Percentiles rank a stretch among this genome's conserved stretches.
These are phyloP conservation scores for Passer domesticus DNA, from an alignment of 2,113 vertebrate genomes.

Conservation along the genomic window DNA sequence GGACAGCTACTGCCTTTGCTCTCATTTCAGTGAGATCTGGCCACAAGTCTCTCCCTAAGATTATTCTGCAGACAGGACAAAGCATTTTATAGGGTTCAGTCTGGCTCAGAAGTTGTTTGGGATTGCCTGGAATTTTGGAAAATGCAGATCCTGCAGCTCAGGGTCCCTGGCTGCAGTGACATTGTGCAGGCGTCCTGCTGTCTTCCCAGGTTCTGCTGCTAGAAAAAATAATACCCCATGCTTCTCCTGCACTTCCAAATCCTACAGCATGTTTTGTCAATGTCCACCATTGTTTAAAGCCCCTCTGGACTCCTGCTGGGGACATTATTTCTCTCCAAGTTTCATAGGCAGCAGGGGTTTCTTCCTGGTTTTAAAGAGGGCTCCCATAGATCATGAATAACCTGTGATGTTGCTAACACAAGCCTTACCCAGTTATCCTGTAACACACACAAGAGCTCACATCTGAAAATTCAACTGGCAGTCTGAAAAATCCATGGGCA, in stretches of 20 bases:
- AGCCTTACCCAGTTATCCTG: background rate
- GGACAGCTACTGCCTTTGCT: background rate
- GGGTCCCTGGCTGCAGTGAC: background rate
- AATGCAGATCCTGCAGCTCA: background rate
- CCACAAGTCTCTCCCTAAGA: background rate
- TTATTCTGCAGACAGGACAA: background rate
- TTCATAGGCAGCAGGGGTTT: conserved; percentile 1
- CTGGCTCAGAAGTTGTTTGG: background rate
- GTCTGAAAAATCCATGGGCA: background rate
- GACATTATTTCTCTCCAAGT: conserved; percentile 23
- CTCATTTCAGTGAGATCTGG: background rate
- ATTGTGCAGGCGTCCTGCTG: conserved; percentile 14
- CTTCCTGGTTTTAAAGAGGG: conserved; percentile 40
- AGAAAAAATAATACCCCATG: background rate
- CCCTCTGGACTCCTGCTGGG: conserved; percentile 12
- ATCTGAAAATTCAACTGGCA: background rate
- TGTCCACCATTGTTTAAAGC: conserved; percentile 39
- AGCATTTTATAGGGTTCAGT: background rate
- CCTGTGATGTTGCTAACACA: background rate
- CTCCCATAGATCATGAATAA: conserved; percentile 31
- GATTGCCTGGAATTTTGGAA: background rate
- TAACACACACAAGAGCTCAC: background rate
- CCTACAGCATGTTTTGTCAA: conserved; percentile 19
- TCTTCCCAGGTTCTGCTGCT: background rate
- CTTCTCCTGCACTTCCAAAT: background rate